Conservation (phyloP, 1,140 invertebrate species). For the Drosophila auraria region DNA sequence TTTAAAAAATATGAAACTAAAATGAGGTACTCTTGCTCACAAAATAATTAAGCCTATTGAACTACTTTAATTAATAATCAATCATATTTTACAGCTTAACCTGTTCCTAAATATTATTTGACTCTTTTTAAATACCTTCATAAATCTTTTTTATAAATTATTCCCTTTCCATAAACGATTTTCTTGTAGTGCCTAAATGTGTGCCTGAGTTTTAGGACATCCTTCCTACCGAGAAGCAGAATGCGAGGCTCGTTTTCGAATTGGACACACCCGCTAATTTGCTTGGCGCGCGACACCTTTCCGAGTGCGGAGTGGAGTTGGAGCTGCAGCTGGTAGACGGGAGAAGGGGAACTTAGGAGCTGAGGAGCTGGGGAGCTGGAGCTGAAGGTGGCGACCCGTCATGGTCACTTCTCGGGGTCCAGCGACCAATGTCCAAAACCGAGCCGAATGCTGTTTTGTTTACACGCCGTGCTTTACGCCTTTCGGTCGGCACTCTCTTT, state of each 20-base stretch:
- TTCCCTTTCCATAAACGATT: neutral
- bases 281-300: slow-evolving; percentile 80
- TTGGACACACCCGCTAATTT: slow-evolving; percentile 81
- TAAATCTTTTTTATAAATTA: neutral
- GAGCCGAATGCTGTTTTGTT: slow-evolving; percentile 62
- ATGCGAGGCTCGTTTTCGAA: slow-evolving; percentile 68
- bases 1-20: too few relatives aligned
- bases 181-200: slow-evolving; percentile 15
- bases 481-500: slow-evolving; percentile 61
- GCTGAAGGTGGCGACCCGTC: slow-evolving; percentile 52
- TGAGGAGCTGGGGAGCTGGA: slow-evolving; percentile 14
- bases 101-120: neutral
- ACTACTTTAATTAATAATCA: too few relatives aligned
- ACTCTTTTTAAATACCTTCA: neutral
- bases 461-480: slow-evolving; percentile 45
- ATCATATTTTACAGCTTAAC: too few relatives aligned
- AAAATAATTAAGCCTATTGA: too few relatives aligned
- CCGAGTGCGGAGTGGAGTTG: slow-evolving; percentile 10
- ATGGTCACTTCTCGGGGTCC: slow-evolving; percentile 69
- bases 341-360: neutral
- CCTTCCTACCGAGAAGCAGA: slow-evolving; percentile 31
- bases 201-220: slow-evolving; percentile 19
- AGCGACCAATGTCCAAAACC: slow-evolving; percentile 50
- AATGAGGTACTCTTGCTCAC: too few relatives aligned
- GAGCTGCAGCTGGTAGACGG: neutral